phyloP scores from a whole-genome alignment of 2,113 vertebrate species.

The Hippocampus comes region DNA sequence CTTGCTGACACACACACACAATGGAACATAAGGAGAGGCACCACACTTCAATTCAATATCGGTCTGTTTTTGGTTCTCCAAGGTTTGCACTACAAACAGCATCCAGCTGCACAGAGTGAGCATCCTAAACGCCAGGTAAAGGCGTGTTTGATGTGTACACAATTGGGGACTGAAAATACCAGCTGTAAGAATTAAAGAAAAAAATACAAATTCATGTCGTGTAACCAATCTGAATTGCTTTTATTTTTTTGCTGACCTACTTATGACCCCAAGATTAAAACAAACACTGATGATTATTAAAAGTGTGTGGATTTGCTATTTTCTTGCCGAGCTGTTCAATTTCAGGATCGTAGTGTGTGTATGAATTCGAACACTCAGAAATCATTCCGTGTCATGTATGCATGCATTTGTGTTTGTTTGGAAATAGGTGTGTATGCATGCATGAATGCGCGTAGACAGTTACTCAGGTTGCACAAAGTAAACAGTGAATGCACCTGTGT shows the following conservation, averaged over 20 bases:
- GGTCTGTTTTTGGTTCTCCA: slow-evolving; percentile 26
- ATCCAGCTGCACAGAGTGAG: slow-evolving; percentile 13
- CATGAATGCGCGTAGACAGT: slow-evolving; percentile 47
- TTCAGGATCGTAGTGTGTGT: background rate
- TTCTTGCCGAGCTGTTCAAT: background rate
- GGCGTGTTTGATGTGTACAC: slow-evolving; percentile 42
- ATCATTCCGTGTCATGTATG: background rate
- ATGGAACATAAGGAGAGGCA: background rate
- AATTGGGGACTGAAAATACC: slow-evolving; percentile 50
- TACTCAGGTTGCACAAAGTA: slow-evolving; percentile 65
- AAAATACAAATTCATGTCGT: background rate
- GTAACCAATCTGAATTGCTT: background rate
- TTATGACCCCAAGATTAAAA: background rate
- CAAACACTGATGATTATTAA: background rate
- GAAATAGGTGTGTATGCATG: slow-evolving; percentile 22
- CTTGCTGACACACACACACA: slow-evolving; percentile 22
- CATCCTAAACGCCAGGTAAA: slow-evolving; percentile 43
- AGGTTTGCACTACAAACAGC: slow-evolving; percentile 59
- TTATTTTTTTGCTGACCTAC: background rate
- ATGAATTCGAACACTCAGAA: slow-evolving; percentile 1
- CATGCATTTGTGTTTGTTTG: slow-evolving; percentile 18
- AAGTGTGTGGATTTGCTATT: background rate
- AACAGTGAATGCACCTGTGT: slow-evolving; percentile 71
- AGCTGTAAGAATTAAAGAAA: slow-evolving; percentile 29
- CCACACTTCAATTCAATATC: slow-evolving; percentile 19